Evolutionary conservation across 2,797 vertebrate species (phyloP), one percentile per base, ranked within the genome.

Genomic region (Botia almorhae): DNA sequence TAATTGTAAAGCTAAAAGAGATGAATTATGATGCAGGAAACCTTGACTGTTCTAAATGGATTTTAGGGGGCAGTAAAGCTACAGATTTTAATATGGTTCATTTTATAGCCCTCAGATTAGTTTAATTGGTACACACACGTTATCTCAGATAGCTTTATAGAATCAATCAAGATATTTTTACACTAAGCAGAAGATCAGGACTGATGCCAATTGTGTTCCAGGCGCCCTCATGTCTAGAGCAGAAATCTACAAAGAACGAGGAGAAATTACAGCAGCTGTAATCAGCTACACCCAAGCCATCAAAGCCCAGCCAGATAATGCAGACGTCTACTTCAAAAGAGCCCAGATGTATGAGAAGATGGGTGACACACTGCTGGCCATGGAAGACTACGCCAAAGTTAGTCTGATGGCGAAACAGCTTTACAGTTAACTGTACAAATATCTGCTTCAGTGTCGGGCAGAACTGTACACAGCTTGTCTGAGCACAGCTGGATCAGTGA

Each of bases 311-410:
- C 92, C 93, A 69, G 89, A 63, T 26, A 90, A 94, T 72, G 90
- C 92, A 78, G 90, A 94, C 16, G 89, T 85, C 21, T 94, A 94
- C 88, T 95, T 93, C 82, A 91, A 87, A 56, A 92, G 93, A 84
- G 93, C 91, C 46, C 87, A 93, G 76, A 64, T 93, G 89, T 87
- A 92, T 78, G 91, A 93, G 78, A 81, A 86, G 48, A 81, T 81
- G 72, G 89, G 90, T 71, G 85, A 87, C 1, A 80, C 86, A 4
- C 5, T 91, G 17, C 21, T 94, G 84, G 94, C 94, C 39, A 90
- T 94, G 84, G 93, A 94, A 69, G 93, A 95, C 88, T 95, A 93
- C 36, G 74, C 87, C 4, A 93, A 92, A 89, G 94, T 95, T 87
- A 68, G 80, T 29, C 17, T 8, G 4, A 43, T 39, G n/a, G n/a